These are phyloP conservation scores for Tipula unca DNA, from an alignment of 2,888 invertebrate genomes.

Conservation along the genomic window DNA sequence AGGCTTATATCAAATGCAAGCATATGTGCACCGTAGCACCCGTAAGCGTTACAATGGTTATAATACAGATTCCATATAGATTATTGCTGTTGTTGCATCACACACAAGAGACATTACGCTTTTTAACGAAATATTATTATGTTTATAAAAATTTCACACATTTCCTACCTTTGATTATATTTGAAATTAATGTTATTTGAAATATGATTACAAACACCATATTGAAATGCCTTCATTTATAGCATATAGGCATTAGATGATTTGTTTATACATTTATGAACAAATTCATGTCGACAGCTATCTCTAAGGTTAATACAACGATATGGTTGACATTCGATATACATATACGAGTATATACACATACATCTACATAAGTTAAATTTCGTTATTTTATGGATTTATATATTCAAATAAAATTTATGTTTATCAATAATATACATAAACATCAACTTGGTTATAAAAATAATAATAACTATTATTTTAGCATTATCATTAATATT, in stretches of 20 bases:
- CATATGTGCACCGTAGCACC: too few species aligned
- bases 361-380: background rate
- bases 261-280: background rate
- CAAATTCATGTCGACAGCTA: background rate
- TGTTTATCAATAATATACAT: background rate
- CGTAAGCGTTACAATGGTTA: too few species aligned
- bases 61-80: too few species aligned
- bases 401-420: background rate
- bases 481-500: background rate
- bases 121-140: too few species aligned
- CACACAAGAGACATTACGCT: too few species aligned
- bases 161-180: background rate
- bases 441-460: background rate
- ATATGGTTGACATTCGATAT: background rate
- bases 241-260: background rate
- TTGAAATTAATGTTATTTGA: background rate
- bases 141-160: too few species aligned
- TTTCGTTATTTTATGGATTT: background rate
- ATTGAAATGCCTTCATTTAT: too few species aligned
- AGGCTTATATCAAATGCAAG: too few species aligned
- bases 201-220: background rate
- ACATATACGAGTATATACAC: background rate
- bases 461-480: background rate
- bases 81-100: too few species aligned
- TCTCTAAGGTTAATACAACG: background rate